Conservation (phyloP, 53 echinoderm and acorn worm species). For the Apostichopus leukothele region DNA sequence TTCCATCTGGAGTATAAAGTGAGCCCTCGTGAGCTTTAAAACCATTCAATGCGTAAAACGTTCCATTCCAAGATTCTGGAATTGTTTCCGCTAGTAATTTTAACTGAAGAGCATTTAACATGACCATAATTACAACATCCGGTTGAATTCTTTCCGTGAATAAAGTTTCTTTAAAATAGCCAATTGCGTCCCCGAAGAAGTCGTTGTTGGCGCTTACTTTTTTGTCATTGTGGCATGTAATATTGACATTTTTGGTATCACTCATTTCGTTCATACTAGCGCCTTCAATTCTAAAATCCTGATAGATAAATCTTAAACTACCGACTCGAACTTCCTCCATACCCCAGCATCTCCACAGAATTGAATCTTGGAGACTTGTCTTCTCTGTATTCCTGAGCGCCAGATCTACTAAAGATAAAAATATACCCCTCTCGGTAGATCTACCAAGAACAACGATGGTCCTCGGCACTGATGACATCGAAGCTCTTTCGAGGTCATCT, state of each 20-base stretch:
- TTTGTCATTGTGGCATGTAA: neutral
- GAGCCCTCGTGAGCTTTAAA: neutral
- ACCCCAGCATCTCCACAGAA: constrained; percentile 7
- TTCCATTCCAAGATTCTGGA: neutral
- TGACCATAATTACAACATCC: neutral
- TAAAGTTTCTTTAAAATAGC: neutral
- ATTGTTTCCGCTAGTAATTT: neutral
- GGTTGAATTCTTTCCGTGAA: neutral
- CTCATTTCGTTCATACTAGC: neutral
- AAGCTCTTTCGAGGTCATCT: neutral
- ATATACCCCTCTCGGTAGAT: constrained; percentile 13
- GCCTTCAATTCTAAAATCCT: constrained; percentile 5
- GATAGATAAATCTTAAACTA: neutral
- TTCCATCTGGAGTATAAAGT: neutral
- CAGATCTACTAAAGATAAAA: neutral
- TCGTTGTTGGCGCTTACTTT: neutral
- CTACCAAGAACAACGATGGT: neutral
- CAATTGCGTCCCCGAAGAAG: neutral
- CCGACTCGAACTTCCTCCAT: constrained; percentile 11
- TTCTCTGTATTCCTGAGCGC: neutral
- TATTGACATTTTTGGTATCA: neutral
- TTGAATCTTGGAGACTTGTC: neutral
- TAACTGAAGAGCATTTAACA: neutral
- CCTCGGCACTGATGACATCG: neutral
- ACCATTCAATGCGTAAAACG: neutral